Percentiles rank a stretch among this genome's conserved stretches.
These are phyloP conservation scores for Melozone crissalis DNA, from an alignment of 2,113 vertebrate genomes.

Conservation along the genomic window DNA sequence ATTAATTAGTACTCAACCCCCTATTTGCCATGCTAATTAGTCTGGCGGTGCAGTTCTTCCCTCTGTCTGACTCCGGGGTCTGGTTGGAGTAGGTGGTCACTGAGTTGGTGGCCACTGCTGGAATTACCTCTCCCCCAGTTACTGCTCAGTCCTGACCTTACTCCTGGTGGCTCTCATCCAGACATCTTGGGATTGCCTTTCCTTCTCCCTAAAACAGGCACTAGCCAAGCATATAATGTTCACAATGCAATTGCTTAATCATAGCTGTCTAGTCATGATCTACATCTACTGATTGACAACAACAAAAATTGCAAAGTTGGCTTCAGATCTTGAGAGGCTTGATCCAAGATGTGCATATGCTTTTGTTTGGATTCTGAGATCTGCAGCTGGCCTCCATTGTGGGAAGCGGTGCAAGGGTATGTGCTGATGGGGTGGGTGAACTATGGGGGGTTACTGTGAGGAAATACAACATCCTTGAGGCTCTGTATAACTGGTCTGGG, in stretches of 20 bases:
- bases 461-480: neutral
- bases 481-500: neutral
- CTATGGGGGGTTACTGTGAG: neutral
- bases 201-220: neutral
- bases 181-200: neutral
- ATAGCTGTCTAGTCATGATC: neutral
- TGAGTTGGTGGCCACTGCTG: neutral
- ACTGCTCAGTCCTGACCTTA: neutral
- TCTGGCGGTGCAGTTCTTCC: neutral
- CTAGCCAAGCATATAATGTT: neutral
- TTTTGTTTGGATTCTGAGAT: neutral
- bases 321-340: neutral
- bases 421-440: neutral
- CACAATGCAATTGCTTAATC: neutral
- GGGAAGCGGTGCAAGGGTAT: fast-evolving
- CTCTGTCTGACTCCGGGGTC: neutral
- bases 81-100: neutral
- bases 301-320: neutral
- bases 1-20: neutral
- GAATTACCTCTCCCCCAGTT: neutral
- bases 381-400: fast-evolving
- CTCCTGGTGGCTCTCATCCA: neutral
- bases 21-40: neutral
- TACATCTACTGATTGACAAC: neutral
- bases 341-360: neutral